Evolutionary conservation across 2,888 invertebrate species (phyloP).

Genomic region (Crossocerus cetratus): DNA sequence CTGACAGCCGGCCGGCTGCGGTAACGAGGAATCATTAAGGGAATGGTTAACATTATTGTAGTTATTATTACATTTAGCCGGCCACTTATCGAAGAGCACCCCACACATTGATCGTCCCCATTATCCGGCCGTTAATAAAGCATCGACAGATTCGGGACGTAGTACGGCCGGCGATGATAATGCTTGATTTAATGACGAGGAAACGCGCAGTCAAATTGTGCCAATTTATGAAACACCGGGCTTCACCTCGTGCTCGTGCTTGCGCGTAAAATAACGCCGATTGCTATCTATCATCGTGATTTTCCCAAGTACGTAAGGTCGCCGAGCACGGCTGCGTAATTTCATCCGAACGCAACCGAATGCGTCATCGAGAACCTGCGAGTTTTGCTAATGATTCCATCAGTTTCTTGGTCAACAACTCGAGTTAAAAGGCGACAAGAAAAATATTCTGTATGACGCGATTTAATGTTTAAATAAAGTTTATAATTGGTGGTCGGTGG

Average conservation of each 20-base stretch:
- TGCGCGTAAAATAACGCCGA: no score
- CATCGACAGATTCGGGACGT: slow-evolving; percentile 28
- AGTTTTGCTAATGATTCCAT: no score
- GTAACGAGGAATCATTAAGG: slow-evolving; percentile 45
- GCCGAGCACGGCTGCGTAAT: no score
- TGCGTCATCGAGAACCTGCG: no score
- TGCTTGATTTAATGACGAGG: slow-evolving; percentile 32
- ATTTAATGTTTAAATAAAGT: no score
- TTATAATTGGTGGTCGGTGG: no score
- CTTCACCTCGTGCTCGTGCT: not conserved
- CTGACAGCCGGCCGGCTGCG: slow-evolving; percentile 1
- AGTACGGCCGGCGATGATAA: slow-evolving; percentile 13
- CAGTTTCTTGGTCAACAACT: no score
- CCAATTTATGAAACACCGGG: slow-evolving; percentile 23
- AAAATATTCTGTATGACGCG: no score
- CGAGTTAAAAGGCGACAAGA: no score
- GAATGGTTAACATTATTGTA: slow-evolving; percentile 47
- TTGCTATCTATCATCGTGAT: no score
- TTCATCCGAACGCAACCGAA: no score
- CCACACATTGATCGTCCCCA: slow-evolving; percentile 38
- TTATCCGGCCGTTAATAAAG: slow-evolving; percentile 37
- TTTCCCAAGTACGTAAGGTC: no score
- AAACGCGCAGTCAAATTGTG: slow-evolving; percentile 10
- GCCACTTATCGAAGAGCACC: slow-evolving; percentile 42
- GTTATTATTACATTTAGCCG: slow-evolving; percentile 45